Percentiles rank a stretch among this genome's conserved stretches.
These are phyloP conservation scores for Drosophila fungiperda DNA, from an alignment of 2,888 invertebrate genomes.

Conservation along the genomic window DNA sequence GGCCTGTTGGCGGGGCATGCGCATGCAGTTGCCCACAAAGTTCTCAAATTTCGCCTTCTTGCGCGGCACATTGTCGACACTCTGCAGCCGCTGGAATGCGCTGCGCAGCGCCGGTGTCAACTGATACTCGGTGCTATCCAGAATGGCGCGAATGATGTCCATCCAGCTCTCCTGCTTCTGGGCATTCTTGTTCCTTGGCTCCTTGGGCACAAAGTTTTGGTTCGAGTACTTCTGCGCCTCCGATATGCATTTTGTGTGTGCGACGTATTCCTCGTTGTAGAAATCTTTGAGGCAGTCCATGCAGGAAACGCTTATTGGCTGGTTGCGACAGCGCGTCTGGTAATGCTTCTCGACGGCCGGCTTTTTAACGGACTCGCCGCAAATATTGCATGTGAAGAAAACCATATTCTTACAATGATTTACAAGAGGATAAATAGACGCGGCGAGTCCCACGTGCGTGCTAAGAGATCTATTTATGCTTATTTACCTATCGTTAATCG, in stretches of 20 bases:
- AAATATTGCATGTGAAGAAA: constrained; percentile 96
- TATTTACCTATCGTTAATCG: constrained; percentile 28
- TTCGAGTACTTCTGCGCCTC: constrained; percentile 96
- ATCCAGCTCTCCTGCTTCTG: constrained; percentile 94
- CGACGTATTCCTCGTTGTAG: constrained; percentile 91
- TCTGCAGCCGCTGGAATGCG: constrained; percentile 89
- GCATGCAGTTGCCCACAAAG: constrained; percentile 89
- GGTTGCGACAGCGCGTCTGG: constrained; percentile 89
- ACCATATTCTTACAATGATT: constrained; percentile 89
- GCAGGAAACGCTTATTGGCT: constrained; percentile 91
- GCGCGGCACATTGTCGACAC: constrained; percentile 92
- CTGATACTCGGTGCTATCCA: constrained; percentile 78
- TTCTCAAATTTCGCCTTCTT: constrained; percentile 94
- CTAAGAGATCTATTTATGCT: constrained; percentile 22
- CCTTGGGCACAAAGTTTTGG: constrained; percentile 89
- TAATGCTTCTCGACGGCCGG: constrained; percentile 96
- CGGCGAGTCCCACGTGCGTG: constrained; percentile 46
- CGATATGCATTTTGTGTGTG: constrained; percentile 93
- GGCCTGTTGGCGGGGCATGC: constrained; percentile 87
- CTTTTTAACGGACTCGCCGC: constrained; percentile 96
- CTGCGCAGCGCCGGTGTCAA: constrained; percentile 86
- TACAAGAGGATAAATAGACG: constrained; percentile 12
- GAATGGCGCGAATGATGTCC: constrained; percentile 83
- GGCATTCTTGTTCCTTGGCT: constrained; percentile 92
- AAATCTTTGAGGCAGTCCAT: constrained; percentile 97